Base-by-base conservation (phyloP, 64 coral and sea anemone species). In the Pachyseris speciosa region DNA sequence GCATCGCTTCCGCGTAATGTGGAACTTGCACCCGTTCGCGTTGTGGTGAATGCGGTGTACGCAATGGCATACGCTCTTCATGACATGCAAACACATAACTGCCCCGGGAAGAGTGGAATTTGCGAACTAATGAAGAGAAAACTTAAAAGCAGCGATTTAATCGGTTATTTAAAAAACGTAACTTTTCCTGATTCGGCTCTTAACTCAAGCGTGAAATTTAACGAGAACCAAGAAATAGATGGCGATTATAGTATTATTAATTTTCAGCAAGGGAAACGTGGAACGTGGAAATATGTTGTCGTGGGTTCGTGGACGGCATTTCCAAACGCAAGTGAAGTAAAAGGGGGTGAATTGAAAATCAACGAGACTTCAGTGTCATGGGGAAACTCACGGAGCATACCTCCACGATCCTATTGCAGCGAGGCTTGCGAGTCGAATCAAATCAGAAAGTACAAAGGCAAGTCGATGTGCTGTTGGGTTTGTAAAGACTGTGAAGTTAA, bases 21-120 rank as follows among this genome's bases (percentile, higher is more conserved):
- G 44, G 94, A 99, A 53, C 57, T 99, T 64, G 94, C 97, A 4
- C 94, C 97, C 2, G 90, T 95, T 12, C 91, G 94, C 53, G 97
- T 99, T 27, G 97, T 99, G 0, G 87, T 99, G 13, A 99, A 99
- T 64, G 97, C 97, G 32, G 94, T 99, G 31, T 90, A 99, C 72
- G 97, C 97, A 12, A 69, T 93, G 24, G 97, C 97, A 11, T 86
- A 93, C 47, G 94, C 93, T 40, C 90, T 99, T 16, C 34, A 93
- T 27, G 83, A 79, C 22, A 90, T 99, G 64, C 90, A 99, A 39
- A 44, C 25, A 8, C 38, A 24, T 8, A 28, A 90, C 33, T 99
- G 97, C 33, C 73, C 83, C 2, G 36, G 63, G 10, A 37, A 48
- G 69, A 93, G 72, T 19, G 94, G 94, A 49, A 39, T 95, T 44